Evolutionary conservation across 2,888 invertebrate genomes (phyloP), one percentile per base, ranked within the genome.

Genomic region (Pammene aurita): DNA sequence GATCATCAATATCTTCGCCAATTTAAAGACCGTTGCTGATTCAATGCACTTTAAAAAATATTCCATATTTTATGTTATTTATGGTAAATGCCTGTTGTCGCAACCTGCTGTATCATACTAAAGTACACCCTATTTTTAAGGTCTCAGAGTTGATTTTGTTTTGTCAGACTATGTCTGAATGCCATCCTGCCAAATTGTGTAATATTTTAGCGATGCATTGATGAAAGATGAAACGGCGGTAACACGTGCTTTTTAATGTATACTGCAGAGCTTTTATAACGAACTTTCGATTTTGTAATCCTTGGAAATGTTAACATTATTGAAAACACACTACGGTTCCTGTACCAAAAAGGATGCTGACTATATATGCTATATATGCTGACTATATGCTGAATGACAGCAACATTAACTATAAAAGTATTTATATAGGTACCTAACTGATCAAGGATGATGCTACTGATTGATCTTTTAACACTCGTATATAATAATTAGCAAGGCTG

Each of bases 31-130:
- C 57, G 52, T 18, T 44, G 52, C 63, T 35, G 44, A 50, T 50
- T 48, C 26, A 55, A 67, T n/a, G 42, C 18, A 42, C 44, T 35
- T 44, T 38, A 64, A 60, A 57, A 63, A 10, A 41, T 26, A 64
- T 48, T 26, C 64, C 68, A 64, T 48, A 63, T 67, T 48, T 68
- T 74, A 48, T 44, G 75, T 26, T 75, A 79, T 79, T 77, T 76
- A 81, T 77, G 66, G 71, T 69, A 62, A 46, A 61, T 70, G 72
- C 65, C 38, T 72, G 7, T 74, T 75, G 67, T 70, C 50, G 64
- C 66, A 44, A 69, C 72, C 67, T 2, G 69, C 62, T 62, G 46
- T 50, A 54, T 73, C 71, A 73, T 34, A 55, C 41, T 41, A 35
- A 54, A 72, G 66, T 73, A 71, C 26, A 56, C 46, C 61, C 71